Conservation (phyloP, 2,797 vertebrate genomes). For the Pantherophis vulpinus region DNA sequence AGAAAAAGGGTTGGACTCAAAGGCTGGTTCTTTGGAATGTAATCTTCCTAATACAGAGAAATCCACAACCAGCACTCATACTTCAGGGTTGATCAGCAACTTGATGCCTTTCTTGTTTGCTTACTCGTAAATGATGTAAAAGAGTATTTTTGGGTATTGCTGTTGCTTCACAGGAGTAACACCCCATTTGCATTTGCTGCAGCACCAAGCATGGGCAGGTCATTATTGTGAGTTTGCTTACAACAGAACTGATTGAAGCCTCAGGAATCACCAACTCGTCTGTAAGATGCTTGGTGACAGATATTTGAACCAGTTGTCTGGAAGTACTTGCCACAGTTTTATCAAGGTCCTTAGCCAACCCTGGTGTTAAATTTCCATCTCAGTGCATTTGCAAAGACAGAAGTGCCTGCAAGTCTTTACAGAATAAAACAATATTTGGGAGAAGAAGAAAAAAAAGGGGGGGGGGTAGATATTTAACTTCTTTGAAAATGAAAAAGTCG, state of each 20-base stretch:
- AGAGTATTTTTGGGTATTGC: neutral
- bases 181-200: neutral
- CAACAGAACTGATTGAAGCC: neutral
- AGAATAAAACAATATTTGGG: neutral
- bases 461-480: neutral
- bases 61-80: neutral
- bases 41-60: neutral
- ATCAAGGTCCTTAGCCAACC: constrained; percentile 21
- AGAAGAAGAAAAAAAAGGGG: neutral
- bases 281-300: neutral
- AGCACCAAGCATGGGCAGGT: neutral
- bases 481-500: neutral
- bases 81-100: neutral
- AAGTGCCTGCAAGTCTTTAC: neutral
- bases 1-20: neutral
- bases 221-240: neutral
- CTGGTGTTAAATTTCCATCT: constrained; percentile 26
- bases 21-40: neutral
- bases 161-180: neutral
- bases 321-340: neutral
- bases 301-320: constrained; percentile 19
- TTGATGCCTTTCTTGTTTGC: neutral
- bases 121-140: neutral
- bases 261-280: neutral
- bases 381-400: neutral